Base-by-base conservation (phyloP, 2,888 invertebrate species). In the Cheilosia variabilis region DNA sequence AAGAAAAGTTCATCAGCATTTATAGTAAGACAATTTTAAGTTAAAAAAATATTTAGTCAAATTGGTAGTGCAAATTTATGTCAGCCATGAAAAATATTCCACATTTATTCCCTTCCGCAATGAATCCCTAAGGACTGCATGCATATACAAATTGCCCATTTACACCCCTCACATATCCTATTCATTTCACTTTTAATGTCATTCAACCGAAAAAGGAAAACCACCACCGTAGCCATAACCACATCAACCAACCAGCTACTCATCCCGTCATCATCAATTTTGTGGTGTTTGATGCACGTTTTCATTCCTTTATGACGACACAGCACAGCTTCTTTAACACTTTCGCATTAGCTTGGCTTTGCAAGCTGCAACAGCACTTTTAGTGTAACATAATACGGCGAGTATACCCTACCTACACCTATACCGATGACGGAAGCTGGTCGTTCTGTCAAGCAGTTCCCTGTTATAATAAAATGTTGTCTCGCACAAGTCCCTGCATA, bases 311-410 rank as follows among this genome's bases (percentile, higher is more conserved):
- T 66, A 41, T 41, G 53, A 66, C 41, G 41, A 10, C 22, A 27
- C 9, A 24, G 22, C 22, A 27, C 9, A 24, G 22, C 7, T 52
- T 37, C 52, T 37, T 34, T 22, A 31, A 62, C 22, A 80, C 53
- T 27, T 43, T 66, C 17, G 52, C 78, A 78, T 72, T 57, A 77
- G 62, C 50, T 62, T 41, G 68, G 62, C 71, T 78, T 65, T 69
- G 72, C 78, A 68, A 83, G 57, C 72, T 57, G 57, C 53, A 41
- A 13, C 10, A 72, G 78, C 78, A 76, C 76, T 76, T 13, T 72
- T 45, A 55, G 27, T 50, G 60, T 55, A 50, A 66, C 52, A 13
- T 31, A 34, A 63, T 50, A 41, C n/a, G 10, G 1, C 13, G 31
- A 9, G 17, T 19, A 10, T 47, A 9, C 7, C 47, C 19, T 19